phyloP scores from a whole-genome alignment of 2,113 vertebrate species.

The Anolis carolinensis region DNA sequence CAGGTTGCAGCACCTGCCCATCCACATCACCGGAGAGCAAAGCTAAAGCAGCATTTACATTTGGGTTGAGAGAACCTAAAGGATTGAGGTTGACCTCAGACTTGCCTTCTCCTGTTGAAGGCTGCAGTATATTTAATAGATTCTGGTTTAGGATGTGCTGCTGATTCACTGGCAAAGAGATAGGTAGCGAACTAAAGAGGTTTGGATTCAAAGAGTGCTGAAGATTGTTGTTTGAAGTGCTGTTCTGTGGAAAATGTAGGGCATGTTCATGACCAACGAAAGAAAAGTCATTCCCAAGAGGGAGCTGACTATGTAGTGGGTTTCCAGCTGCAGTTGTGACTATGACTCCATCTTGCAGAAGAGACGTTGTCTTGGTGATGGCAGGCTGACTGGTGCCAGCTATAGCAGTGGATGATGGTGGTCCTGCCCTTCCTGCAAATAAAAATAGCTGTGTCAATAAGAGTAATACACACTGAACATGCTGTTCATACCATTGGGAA shows the following conservation, averaged over 20 bases:
- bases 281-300: conserved; percentile 78
- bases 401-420: conserved; percentile 78
- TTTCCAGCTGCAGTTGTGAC: conserved; percentile 82
- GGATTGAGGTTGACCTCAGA: conserved; percentile 83
- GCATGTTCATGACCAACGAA: conserved; percentile 79
- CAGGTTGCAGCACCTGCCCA: conserved; percentile 81
- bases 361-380: conserved; percentile 84
- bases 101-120: conserved; percentile 85
- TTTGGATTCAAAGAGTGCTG: conserved; percentile 80
- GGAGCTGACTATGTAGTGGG: conserved; percentile 79
- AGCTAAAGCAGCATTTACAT: conserved; percentile 81
- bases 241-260: conserved; percentile 81
- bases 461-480: too few relatives aligned
- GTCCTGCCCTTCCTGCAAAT: conserved; percentile 71
- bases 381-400: conserved; percentile 82
- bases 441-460: conserved; percentile 22
- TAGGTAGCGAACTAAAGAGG: conserved; percentile 82
- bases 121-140: conserved; percentile 84
- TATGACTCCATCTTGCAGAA: conserved; percentile 83
- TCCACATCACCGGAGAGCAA: conserved; percentile 81
- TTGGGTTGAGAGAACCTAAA: conserved; percentile 82
- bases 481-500: too few relatives aligned
- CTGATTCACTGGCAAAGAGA: conserved; percentile 85
- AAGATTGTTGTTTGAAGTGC: conserved; percentile 79
- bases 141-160: conserved; percentile 88